phyloP scores from a whole-genome alignment of 2,113 vertebrate species.

The Odontesthes bonariensis region DNA sequence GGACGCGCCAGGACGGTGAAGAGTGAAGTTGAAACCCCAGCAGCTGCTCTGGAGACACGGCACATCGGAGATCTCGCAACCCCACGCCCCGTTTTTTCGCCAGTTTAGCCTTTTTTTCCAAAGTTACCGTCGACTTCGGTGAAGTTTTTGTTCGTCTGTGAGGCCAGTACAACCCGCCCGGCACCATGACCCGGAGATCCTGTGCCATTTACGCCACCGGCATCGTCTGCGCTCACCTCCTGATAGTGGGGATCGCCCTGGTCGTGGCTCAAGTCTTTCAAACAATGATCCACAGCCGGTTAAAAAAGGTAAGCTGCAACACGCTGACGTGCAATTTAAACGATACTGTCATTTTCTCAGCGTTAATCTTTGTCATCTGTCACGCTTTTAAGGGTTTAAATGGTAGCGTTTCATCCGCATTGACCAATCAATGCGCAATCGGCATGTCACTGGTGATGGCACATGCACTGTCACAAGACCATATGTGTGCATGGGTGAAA shows the following conservation, averaged over 20 bases:
- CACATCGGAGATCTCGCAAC: background rate
- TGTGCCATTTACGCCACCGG: slow-evolving; percentile 86
- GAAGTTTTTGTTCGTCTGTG: slow-evolving; percentile 37
- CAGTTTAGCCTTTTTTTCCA: background rate
- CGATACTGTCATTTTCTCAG: no score
- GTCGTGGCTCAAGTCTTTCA: slow-evolving; percentile 86
- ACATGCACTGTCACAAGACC: slow-evolving; percentile 16
- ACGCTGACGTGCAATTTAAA: background rate
- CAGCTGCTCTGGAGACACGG: slow-evolving; percentile 35
- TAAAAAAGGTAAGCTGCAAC: slow-evolving; percentile 80
- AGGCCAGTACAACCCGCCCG: background rate
- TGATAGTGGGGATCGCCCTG: slow-evolving; percentile 84
- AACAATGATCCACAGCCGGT: slow-evolving; percentile 81
- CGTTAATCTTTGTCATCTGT: slow-evolving; percentile 1
- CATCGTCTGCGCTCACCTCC: slow-evolving; percentile 83
- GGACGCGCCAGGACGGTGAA: slow-evolving; percentile 3
- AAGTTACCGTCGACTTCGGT: slow-evolving; percentile 45
- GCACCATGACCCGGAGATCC: slow-evolving; percentile 83
- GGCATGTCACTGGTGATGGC: background rate
- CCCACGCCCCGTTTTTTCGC: background rate
- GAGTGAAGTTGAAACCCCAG: slow-evolving; percentile 47
- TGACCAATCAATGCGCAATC: slow-evolving; percentile 29
- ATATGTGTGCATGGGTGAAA: background rate
- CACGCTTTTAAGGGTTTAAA: slow-evolving; percentile 16
- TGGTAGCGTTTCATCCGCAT: slow-evolving; percentile 32